A percentile compares a stretch with the other conserved stretches of the same genome.
phyloP scores from a whole-genome alignment of 1,140 invertebrate species.

The Drosophila mayri region DNA sequence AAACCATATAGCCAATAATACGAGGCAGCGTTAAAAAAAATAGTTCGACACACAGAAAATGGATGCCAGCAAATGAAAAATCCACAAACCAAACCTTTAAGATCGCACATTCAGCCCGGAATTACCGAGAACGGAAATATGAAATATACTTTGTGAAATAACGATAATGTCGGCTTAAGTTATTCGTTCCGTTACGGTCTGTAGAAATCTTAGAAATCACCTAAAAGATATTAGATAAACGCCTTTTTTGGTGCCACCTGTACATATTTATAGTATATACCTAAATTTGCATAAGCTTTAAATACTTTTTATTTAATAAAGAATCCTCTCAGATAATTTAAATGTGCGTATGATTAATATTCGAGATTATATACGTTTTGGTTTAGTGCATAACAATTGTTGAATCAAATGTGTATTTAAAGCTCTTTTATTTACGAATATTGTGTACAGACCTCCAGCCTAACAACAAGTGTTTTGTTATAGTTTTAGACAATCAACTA shows the following conservation, averaged over 20 bases:
- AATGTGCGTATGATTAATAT: slow-evolving; percentile 20
- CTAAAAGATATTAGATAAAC: background rate
- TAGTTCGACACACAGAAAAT: background rate
- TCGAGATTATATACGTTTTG: slow-evolving; percentile 7
- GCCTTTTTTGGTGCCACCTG: slow-evolving; percentile 34
- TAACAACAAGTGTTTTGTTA: slow-evolving; percentile 74
- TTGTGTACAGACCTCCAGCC: slow-evolving; percentile 57
- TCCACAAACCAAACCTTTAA: slow-evolving; percentile 17
- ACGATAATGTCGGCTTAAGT: slow-evolving; percentile 4
- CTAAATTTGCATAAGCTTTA: slow-evolving; percentile 25
- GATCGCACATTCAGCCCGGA: slow-evolving; percentile 10
- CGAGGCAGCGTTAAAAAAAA: slow-evolving; percentile 11
- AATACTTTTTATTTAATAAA: slow-evolving; percentile 16
- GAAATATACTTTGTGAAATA: slow-evolving; percentile 26
- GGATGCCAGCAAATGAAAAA: slow-evolving; percentile 15
- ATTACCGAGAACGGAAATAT: slow-evolving; percentile 2
- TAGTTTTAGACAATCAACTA: slow-evolving; percentile 82
- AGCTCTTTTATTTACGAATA: slow-evolving; percentile 23
- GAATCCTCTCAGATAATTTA: slow-evolving; percentile 19
- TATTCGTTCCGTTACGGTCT: slow-evolving; percentile 9
- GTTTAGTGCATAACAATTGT: slow-evolving; percentile 25
- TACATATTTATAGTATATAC: slow-evolving; percentile 34
- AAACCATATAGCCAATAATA: slow-evolving; percentile 19
- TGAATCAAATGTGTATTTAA: slow-evolving; percentile 19
- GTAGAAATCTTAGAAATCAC: background rate